These are phyloP conservation scores for Platyscapa corneri DNA, from an alignment of 1,140 invertebrate species.

Conservation along the genomic window DNA sequence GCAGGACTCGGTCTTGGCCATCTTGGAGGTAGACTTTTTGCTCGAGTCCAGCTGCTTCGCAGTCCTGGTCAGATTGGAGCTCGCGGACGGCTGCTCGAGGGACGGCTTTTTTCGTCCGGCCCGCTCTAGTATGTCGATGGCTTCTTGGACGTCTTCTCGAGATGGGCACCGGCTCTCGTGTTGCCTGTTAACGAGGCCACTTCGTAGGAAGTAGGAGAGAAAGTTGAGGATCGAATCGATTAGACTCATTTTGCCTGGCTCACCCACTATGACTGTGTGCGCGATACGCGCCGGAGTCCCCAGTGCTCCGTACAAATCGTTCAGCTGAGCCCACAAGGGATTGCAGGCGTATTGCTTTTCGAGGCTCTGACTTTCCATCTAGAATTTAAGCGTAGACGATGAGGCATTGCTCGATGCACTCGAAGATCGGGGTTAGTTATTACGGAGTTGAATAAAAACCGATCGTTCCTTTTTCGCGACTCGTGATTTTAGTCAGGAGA, in stretches of 20 bases:
- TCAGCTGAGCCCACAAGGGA: conserved; percentile 89
- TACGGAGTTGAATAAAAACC: too few species aligned
- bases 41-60: background rate
- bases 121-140: conserved; percentile 60
- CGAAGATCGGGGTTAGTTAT: too few species aligned
- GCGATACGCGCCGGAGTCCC: conserved; percentile 84
- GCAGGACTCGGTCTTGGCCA: background rate
- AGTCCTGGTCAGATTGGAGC: too few species aligned
- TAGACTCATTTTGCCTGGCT: conserved; percentile 78
- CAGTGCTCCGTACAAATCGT: conserved; percentile 88
- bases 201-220: conserved; percentile 87
- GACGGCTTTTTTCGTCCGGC: conserved; percentile 57
- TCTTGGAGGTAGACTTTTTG: background rate
- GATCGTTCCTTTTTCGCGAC: too few species aligned
- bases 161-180: conserved; percentile 60
- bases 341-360: conserved; percentile 78
- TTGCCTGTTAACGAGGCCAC: conserved; percentile 65
- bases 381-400: conserved; percentile 30
- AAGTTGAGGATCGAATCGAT: conserved; percentile 81
- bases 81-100: conserved; percentile 10
- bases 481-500: too few species aligned
- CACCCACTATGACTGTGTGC: conserved; percentile 86
- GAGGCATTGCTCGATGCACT: background rate
- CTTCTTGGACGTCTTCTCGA: conserved; percentile 64
- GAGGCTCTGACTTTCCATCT: conserved; percentile 69